Evolutionary conservation across 2,888 invertebrate genomes (phyloP).

Genomic region (Rhamphomyia laevipes): DNA sequence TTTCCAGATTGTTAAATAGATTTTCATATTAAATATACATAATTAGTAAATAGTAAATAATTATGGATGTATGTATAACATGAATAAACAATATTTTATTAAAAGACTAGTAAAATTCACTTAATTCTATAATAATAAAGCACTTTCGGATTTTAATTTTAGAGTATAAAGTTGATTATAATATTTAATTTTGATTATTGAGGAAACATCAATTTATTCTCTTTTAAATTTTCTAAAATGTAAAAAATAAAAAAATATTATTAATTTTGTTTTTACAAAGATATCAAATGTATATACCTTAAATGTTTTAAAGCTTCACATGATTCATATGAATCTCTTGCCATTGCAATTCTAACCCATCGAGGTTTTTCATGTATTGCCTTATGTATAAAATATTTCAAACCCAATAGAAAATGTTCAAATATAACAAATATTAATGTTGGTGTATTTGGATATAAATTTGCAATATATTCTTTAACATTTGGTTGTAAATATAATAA

Average conservation of each 20-base stretch:
- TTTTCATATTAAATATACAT: no score
- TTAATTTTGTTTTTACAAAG: no score
- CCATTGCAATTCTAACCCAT: constrained; percentile 51
- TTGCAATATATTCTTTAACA: constrained; percentile 37
- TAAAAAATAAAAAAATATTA: neutral
- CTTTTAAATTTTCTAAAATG: neutral
- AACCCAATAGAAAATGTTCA: constrained; percentile 54
- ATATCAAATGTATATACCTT: no score
- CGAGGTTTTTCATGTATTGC: constrained; percentile 59
- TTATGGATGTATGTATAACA: no score
- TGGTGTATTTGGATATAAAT: constrained; percentile 28
- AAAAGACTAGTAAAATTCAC: no score
- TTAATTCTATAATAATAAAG: no score
- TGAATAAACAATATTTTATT: no score
- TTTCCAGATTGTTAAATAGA: no score
- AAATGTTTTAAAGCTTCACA: constrained; percentile 47
- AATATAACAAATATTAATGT: constrained; percentile 48
- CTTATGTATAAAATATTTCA: constrained; percentile 52
- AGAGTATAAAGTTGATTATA: no score
- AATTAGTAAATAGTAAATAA: no score
- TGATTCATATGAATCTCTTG: constrained; percentile 48
- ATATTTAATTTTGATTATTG: no score
- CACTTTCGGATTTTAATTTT: no score
- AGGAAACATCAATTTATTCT: neutral
- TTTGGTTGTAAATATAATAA: constrained; percentile 56